Evolutionary conservation across 2,113 vertebrate species (phyloP), one percentile per base, ranked within the genome.

Genomic region (Dicentrarchus labrax): DNA sequence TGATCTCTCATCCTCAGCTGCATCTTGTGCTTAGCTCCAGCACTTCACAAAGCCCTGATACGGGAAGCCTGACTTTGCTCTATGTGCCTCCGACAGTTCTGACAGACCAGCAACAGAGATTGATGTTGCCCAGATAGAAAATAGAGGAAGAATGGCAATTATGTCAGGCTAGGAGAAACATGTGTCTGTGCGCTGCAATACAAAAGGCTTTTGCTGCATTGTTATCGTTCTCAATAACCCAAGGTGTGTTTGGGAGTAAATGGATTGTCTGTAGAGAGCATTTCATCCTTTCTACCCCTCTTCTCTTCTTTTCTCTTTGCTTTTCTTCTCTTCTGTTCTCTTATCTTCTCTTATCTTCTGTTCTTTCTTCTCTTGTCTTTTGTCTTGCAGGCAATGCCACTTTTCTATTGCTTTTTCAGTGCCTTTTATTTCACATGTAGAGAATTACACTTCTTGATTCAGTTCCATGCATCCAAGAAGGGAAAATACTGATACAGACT

Each of bases 81-180:
- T 21, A 30, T 30, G 81, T 76, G 83, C 83, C 80, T 90, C 91
- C 84, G 91, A 94, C 92, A 92, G 87, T 86, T 95, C 91, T 95
- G 95, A 95, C 95, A 96, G 94, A 92, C 79, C 86, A 59, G 88
- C 94, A 93, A 90, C 92, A 88, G 90, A 94, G 95, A 95, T 95
- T 96, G 95, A 96, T 96, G 94, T 93, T 92, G 92, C 88, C 87
- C 89, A 91, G 94, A 95, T 95, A 93, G 94, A 94, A 95, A 94
- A 91, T 90, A 94, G 92, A 93, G 91, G 93, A 93, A 94, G 94
- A 95, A 94, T 94, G 93, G 94, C 95, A 96, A 95, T 95, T 95
- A 95, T 95, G 94, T 96, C 94, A 94, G 78, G 89, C 92, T 85
- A 75, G 90, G 81, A 94, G 92, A 95, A 95, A 95, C 95, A 95